Evolutionary conservation across 2,113 vertebrate species (phyloP).

Genomic region (Lampris megalopsis): DNA sequence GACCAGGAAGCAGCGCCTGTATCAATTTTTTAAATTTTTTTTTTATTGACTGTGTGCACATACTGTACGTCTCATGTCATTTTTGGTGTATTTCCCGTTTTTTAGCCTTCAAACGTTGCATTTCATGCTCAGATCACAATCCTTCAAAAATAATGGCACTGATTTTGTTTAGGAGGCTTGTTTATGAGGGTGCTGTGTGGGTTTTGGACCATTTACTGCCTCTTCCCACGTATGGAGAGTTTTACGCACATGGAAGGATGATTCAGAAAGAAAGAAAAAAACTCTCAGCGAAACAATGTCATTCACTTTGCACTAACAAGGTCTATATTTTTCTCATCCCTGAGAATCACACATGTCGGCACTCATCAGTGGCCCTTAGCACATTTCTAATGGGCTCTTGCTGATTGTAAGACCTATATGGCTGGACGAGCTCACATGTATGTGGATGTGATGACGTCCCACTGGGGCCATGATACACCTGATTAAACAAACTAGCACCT

Average conservation of each 20-base stretch:
- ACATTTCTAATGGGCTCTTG: constrained; percentile 36
- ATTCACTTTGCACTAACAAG: constrained; percentile 67
- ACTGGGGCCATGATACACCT: constrained; percentile 65
- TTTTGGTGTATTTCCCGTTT: no score
- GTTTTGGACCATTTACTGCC: constrained; percentile 61
- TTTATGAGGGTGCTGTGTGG: constrained; percentile 71
- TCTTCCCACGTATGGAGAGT: constrained; percentile 64
- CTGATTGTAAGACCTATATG: constrained; percentile 47
- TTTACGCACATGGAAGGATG: constrained; percentile 68
- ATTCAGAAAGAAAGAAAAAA: constrained; percentile 59
- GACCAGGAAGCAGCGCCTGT: constrained; percentile 40
- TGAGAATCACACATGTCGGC: constrained; percentile 54
- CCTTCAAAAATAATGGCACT: neutral
- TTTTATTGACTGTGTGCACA: no score
- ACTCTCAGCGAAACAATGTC: constrained; percentile 10
- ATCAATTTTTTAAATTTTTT: no score
- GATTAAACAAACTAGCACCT: constrained; percentile 61
- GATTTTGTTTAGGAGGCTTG: constrained; percentile 30
- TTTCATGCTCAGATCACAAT: neutral
- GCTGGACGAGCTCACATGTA: constrained; percentile 66
- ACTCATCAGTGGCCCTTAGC: constrained; percentile 25
- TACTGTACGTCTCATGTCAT: no score
- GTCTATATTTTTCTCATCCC: constrained; percentile 2
- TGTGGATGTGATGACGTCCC: constrained; percentile 69
- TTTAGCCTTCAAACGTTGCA: no score